Percentiles rank a stretch among this genome's conserved stretches.
Evolutionary conservation across 1,140 invertebrate species (phyloP).

Genomic region (Trissolcus basalis): DNA sequence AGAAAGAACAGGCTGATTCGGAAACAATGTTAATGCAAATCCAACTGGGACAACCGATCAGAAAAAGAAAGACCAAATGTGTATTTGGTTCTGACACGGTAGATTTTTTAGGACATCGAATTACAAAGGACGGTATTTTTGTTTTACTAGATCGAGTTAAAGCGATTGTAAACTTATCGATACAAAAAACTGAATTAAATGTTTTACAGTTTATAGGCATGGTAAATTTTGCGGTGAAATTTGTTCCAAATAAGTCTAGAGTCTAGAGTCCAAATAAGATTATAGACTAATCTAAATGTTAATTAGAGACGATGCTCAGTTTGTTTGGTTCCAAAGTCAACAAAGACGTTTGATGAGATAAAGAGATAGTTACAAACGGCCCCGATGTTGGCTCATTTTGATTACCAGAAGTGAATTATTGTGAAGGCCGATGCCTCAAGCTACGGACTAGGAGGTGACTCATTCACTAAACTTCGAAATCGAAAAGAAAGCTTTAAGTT

Average conservation of each 20-base stretch:
- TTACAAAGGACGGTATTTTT: slow-evolving; percentile 56
- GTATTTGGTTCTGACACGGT: slow-evolving; percentile 39
- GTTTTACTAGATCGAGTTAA: slow-evolving; percentile 59
- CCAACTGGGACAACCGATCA: neutral
- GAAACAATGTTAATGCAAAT: slow-evolving; percentile 15
- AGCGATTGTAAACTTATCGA: slow-evolving; percentile 57
- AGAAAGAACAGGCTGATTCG: slow-evolving; percentile 21
- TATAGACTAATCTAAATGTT: no score
- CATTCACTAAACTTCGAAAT: neutral
- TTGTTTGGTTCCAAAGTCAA: no score
- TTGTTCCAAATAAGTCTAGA: slow-evolving; percentile 4
- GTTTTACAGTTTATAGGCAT: slow-evolving; percentile 5
- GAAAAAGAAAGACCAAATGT: slow-evolving; percentile 1
- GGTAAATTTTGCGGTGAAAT: slow-evolving; percentile 15
- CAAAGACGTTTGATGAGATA: no score
- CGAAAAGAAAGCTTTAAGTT: no score
- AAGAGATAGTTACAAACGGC: no score
- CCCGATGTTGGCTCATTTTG: no score
- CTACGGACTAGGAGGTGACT: no score
- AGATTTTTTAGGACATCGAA: slow-evolving; percentile 61
- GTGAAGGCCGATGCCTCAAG: no score
- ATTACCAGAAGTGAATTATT: no score
- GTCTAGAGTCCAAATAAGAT: no score
- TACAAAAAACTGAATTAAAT: slow-evolving; percentile 4
- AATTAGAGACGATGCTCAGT: no score